Evolutionary conservation across 2,113 vertebrate genomes (phyloP), one percentile per base, ranked within the genome.

Genomic region (Anguilla rostrata): DNA sequence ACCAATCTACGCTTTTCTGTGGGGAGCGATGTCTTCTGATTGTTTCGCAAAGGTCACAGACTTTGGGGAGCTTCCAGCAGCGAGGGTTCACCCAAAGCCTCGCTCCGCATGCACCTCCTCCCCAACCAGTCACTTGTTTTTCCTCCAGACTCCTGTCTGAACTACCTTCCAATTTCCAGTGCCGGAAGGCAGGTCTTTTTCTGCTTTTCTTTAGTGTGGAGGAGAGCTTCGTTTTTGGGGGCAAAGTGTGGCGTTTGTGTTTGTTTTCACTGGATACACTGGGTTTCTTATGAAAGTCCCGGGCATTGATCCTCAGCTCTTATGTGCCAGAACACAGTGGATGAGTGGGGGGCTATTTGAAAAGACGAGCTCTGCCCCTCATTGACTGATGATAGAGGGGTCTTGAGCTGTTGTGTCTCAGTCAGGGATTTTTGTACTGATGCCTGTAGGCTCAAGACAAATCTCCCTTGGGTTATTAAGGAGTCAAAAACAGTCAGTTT

Each of bases 401-500:
- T 80, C 78, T 20, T 80, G 34, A 80, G 34, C 34, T 7, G 39
- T 18, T 39, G 78, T 39, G 34, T 39, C 78, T 39, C 78, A 11
- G 78, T 80, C 29, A 79, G 78, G 40, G 40, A 80, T 80, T 80
- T 41, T 80, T 80, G 78, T 8, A 15, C 34, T 41, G 34, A 39
- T 80, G 34, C 78, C 40, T 39, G 12, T 6, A 41, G 78, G 78
- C 78, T 41, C 78, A 40, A 41, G 78, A 80, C 7, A 39, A 80
- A 39, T 40, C 40, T 80, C 40, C 78, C 78, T 39, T 80, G 29
- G 29, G 29, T 39, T 80, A 80, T 39, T 79, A 79, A 79, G 78
- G 78, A 40, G 34, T 80, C 60, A 66, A 66, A 66, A 66, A 66
- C 60, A 66, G 60, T 66, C 60, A 66, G 60, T 66, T 53, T 66